Base-by-base conservation (phyloP, 1,140 invertebrate species). In the Scaptomyza montana region DNA sequence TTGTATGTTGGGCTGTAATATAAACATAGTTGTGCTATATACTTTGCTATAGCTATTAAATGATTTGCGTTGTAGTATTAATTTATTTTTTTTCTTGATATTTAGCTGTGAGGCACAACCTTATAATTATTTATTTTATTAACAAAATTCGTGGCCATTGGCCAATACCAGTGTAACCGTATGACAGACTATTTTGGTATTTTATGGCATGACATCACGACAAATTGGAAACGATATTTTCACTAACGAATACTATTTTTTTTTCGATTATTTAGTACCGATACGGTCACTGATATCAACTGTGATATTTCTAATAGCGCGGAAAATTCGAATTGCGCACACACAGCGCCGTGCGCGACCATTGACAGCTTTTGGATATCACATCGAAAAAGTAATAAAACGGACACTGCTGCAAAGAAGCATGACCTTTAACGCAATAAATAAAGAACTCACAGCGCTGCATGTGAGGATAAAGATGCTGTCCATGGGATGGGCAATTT, bases 361-460 rank as follows among this genome's bases (percentile, higher is more conserved):
- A 89, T 47, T 90, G 80, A 8, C 90, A 91, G 46, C 73, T 82
- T 51, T 87, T 89, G 2, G 80, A 72, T 36, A 76, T 61, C n/a
- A 90, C 73, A 55, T 91, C 90, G 39, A 89, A 91, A 54, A 60
- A 78, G 57, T 91, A 84, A 30, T 89, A 91, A 49, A 91, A 91
- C 3, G 90, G 90, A 47, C 90, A 91, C 39, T 84, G 78, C 19
- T 91, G 90, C 36, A 91, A 54, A 5, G 82, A 84, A 5, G 90
- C 84, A 62, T 91, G 77, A 8, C 90, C 90, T 25, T 91, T 91
- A 1, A 91, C 80, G 49, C 90, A 91, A 50, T 90, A 91, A n/a
- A 91, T 90, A 36, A 91, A 91, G 63, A 80, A 90, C 10, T 91
- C 90, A 54, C 90, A 91, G n/a, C 82, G 82, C 33, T 72, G 43